Conservation (phyloP, 2,888 invertebrate species). For the Drosophila anceps region DNA sequence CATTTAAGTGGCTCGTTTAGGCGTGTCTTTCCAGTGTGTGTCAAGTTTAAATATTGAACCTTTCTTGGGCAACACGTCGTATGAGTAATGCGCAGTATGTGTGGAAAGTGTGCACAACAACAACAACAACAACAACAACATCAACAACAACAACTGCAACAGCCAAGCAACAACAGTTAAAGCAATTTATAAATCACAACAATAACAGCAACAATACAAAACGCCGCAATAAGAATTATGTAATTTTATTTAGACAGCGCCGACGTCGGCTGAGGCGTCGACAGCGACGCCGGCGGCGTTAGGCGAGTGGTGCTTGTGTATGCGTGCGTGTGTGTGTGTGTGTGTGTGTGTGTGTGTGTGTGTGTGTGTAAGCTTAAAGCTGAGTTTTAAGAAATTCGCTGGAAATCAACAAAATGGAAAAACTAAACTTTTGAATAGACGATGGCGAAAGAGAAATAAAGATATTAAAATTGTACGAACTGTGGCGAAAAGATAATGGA, state of each 20-base stretch:
- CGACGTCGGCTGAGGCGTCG: slow-evolving; percentile 29
- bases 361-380: slow-evolving; percentile 37
- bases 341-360: slow-evolving; percentile 13
- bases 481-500: slow-evolving; percentile 8
- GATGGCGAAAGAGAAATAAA: slow-evolving; percentile 15
- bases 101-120: slow-evolving; percentile 33
- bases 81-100: slow-evolving; percentile 60
- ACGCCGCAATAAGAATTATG: slow-evolving; percentile 63
- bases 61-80: slow-evolving; percentile 63
- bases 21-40: slow-evolving; percentile 38
- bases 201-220: slow-evolving; percentile 24
- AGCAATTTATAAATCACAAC: slow-evolving; percentile 57
- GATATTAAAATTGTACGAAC: slow-evolving; percentile 24
- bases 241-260: slow-evolving; percentile 63
- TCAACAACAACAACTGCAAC: slow-evolving; percentile 3
- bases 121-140: slow-evolving; percentile 15
- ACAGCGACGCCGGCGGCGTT: slow-evolving; percentile 18
- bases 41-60: slow-evolving; percentile 69
- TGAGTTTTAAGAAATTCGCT: slow-evolving; percentile 47
- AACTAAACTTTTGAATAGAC: slow-evolving; percentile 34
- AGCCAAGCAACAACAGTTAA: slow-evolving; percentile 19
- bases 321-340: not conserved
- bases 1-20: slow-evolving; percentile 7
- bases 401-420: slow-evolving; percentile 42
- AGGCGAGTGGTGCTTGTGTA: slow-evolving; percentile 17